Evolutionary conservation across 92 coral and sea anemone genomes (phyloP), one percentile per base, ranked within the genome.

Genomic region (Nematostella vectensis): DNA sequence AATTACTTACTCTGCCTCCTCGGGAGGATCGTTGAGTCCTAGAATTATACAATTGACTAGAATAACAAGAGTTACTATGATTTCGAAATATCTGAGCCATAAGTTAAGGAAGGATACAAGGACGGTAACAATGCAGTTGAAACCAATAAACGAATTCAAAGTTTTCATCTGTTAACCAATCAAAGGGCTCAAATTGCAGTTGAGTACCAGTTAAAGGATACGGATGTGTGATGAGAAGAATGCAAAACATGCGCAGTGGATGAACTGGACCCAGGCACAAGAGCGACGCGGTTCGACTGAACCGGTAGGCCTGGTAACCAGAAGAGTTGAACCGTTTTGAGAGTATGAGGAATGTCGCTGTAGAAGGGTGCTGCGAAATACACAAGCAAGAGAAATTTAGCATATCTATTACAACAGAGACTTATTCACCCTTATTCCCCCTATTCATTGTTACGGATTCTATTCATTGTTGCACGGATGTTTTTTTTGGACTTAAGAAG

Each of bases 1-100:
- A 0, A 1, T 20, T 4, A 85, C 83, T 85, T 71, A 89, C 96
- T 89, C 96, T 24, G 89, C 79, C 58, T 78, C 89, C 48, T 89
- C 95, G 1, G 89, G 96, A 11, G 95, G 95, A 42, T 89, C 70
- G 30, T 80, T 79, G 15, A 89, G 43, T 18, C 89, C 95, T 19
- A 89, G 80, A 53, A 89, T 76, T 43, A 77, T 79, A 48, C 89
- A 85, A 50, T 85, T 89, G 61, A 82, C 55, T 2, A 89, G 59
- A 19, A 89, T 89, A 28, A 89, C 84, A 13, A 79, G 31, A 57
- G 83, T 73, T 6, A 86, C 70, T 56, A 79, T 65, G 26, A 69
- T 26, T 52, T 89, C 96, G 24, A 89, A 89, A 81, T 80, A 80
- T 77, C 96, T 89, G 40, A 33, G 40, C 6, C 15, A 15, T 6